Evolutionary conservation across 2,888 invertebrate species (phyloP).

Genomic region (Amphimallon solstitiale): DNA sequence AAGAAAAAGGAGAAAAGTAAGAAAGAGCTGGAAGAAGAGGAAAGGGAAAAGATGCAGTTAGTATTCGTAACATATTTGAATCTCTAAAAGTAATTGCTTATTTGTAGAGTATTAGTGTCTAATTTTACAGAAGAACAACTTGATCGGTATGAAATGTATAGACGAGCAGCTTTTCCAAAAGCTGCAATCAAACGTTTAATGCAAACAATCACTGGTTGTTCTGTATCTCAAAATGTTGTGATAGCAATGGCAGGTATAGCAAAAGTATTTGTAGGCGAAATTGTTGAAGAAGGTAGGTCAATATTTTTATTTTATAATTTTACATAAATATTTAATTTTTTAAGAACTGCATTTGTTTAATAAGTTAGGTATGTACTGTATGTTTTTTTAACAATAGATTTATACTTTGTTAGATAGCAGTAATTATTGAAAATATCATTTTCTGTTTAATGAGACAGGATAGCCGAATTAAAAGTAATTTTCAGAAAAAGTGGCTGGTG

Average conservation of each 20-base stretch:
- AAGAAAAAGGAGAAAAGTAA: slow-evolving; percentile 79
- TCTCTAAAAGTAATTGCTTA: neutral
- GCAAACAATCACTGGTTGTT: slow-evolving; percentile 97
- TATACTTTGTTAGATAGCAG: too few relatives aligned
- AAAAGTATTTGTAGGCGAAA: slow-evolving; percentile 98
- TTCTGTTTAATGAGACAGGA: too few relatives aligned
- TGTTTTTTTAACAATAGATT: too few relatives aligned
- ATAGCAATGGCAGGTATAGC: slow-evolving; percentile 99
- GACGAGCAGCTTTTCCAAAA: slow-evolving; percentile 97
- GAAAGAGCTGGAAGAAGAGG: slow-evolving; percentile 91
- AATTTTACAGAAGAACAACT: slow-evolving; percentile 99
- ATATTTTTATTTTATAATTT: neutral
- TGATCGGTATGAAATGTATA: slow-evolving; percentile 98
- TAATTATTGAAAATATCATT: too few relatives aligned
- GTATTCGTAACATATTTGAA: slow-evolving; percentile 50
- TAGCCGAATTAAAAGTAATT: too few relatives aligned
- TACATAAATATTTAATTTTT: neutral
- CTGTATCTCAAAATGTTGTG: slow-evolving; percentile 98
- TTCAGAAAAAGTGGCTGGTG: too few relatives aligned
- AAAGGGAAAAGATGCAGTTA: slow-evolving; percentile 96
- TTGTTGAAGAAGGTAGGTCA: slow-evolving; percentile 92
- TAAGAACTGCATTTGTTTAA: too few relatives aligned
- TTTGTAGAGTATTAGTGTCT: slow-evolving; percentile 90
- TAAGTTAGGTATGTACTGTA: too few relatives aligned
- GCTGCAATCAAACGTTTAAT: slow-evolving; percentile 96